Conservation (phyloP, 2,888 invertebrate species). For the Diplazon laetatorius region DNA sequence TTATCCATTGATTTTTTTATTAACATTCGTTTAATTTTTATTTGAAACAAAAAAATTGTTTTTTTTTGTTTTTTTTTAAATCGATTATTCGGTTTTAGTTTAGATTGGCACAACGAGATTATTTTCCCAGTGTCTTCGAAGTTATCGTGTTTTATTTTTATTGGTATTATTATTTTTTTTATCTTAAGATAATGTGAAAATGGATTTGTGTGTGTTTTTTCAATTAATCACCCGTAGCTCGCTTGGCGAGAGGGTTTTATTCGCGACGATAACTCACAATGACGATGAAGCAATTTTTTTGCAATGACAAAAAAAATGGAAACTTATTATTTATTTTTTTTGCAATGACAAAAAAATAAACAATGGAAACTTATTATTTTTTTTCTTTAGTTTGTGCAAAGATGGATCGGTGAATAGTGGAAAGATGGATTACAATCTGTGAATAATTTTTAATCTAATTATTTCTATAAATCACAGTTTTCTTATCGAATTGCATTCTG, state of each 20-base stretch:
- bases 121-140: conserved; percentile 6
- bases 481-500: not conserved
- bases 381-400: not conserved
- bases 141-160: not conserved
- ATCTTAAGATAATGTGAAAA: not conserved
- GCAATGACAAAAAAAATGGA: too few relatives aligned
- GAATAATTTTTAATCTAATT: not conserved
- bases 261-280: too few relatives aligned
- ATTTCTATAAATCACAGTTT: conserved; percentile 17
- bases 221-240: too few relatives aligned
- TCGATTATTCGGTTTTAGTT: conserved; percentile 31
- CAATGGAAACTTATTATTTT: not conserved
- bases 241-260: too few relatives aligned
- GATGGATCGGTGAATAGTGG: not conserved
- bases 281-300: too few relatives aligned
- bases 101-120: conserved; percentile 27
- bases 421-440: not conserved
- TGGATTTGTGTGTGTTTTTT: too few relatives aligned
- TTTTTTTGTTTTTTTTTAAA: conserved; percentile 1
- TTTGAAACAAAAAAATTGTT: too few relatives aligned
- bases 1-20: too few relatives aligned
- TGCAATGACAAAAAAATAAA: too few relatives aligned
- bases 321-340: too few relatives aligned
- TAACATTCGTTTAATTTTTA: conserved; percentile 8
- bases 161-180: not conserved